Conservation (phyloP, 2,888 invertebrate species). For the Arge pagana region DNA sequence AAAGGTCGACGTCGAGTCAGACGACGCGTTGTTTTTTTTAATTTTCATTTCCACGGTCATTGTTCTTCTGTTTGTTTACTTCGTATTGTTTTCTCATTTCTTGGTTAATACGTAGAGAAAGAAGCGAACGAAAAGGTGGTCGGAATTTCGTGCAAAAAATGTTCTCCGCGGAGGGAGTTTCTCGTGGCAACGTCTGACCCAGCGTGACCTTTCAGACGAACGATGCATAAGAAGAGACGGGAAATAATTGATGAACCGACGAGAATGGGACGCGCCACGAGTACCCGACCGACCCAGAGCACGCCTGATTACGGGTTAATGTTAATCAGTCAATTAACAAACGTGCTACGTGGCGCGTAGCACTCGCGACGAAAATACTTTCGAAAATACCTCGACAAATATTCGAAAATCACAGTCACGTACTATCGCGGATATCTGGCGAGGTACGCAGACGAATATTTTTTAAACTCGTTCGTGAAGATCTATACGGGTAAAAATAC, state of each 20-base stretch:
- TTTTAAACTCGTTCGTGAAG: too few species aligned
- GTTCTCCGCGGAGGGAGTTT: too few species aligned
- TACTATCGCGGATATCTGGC: too few species aligned
- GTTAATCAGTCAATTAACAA: constrained; percentile 49
- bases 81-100: not conserved
- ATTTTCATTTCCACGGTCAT: too few species aligned
- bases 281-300: constrained; percentile 40
- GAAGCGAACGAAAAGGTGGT: not conserved
- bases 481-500: too few species aligned
- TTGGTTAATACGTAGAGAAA: not conserved
- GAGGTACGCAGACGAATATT: too few species aligned
- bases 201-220: not conserved
- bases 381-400: too few species aligned
- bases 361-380: too few species aligned
- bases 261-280: constrained; percentile 41
- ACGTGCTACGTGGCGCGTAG: constrained; percentile 3
- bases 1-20: too few species aligned
- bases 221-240: constrained; percentile 7
- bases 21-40: too few species aligned
- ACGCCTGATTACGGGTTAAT: constrained; percentile 47
- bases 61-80: not conserved
- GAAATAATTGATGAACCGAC: constrained; percentile 36
- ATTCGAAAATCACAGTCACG: too few species aligned
- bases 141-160: too few species aligned
- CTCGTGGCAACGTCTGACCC: constrained; percentile 1